Evolutionary conservation across 1,140 invertebrate species (phyloP).

Genomic region (Galleria mellonella): DNA sequence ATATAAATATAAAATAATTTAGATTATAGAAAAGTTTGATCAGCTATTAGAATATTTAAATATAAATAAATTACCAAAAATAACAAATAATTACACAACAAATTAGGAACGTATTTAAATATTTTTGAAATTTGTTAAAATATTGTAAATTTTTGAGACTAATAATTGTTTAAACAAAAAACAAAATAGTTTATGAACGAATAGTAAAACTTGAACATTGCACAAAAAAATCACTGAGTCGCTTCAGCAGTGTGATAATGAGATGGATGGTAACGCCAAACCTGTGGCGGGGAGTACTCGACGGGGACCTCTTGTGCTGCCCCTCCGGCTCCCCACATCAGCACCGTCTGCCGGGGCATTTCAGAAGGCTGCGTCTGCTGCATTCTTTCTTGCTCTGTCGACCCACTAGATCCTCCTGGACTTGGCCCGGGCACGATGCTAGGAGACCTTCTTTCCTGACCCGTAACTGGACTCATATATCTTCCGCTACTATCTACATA

Average conservation of each 20-base stretch:
- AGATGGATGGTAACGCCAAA: slow-evolving; percentile 65
- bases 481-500: slow-evolving; percentile 66
- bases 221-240: slow-evolving; percentile 48
- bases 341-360: slow-evolving; percentile 85
- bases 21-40: background rate
- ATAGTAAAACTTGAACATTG: slow-evolving; percentile 6
- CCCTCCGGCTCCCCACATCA: slow-evolving; percentile 86
- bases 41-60: background rate
- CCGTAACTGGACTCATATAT: slow-evolving; percentile 60
- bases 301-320: slow-evolving; percentile 52
- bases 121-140: background rate
- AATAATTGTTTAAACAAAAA: background rate
- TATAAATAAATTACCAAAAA: slow-evolving; percentile 1
- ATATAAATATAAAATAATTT: slow-evolving; percentile 4
- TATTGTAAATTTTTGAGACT: background rate
- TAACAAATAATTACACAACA: slow-evolving; percentile 6
- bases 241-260: slow-evolving; percentile 68
- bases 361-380: slow-evolving; percentile 75
- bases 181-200: no score
- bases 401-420: slow-evolving; percentile 55
- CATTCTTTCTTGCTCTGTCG: slow-evolving; percentile 48
- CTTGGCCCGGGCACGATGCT: slow-evolving; percentile 66
- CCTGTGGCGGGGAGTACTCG: slow-evolving; percentile 65
- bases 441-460: slow-evolving; percentile 69
- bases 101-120: background rate